Conservation (phyloP, 2,797 vertebrate species). For the Lagodon rhomboides region DNA sequence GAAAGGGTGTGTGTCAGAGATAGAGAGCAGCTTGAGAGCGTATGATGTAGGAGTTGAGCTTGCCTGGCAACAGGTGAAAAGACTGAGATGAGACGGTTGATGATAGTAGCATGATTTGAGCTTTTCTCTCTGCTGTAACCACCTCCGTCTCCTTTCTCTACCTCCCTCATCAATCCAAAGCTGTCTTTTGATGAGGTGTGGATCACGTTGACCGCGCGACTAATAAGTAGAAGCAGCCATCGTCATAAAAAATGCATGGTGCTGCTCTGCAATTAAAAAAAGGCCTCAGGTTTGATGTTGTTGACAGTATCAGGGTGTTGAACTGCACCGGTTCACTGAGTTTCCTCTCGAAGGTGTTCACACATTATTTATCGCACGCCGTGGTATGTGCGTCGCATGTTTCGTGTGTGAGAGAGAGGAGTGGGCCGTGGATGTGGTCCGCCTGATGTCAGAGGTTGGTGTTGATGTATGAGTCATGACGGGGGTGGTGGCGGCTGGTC, state of each 20-base stretch:
- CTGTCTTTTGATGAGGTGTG: slow-evolving; percentile 42
- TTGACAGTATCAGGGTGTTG: slow-evolving; percentile 6
- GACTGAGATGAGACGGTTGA: slow-evolving; percentile 59
- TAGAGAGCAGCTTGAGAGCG: slow-evolving; percentile 45
- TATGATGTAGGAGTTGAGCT: slow-evolving; percentile 72
- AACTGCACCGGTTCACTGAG: neutral
- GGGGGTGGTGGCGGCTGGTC: slow-evolving; percentile 33
- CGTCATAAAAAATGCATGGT: slow-evolving; percentile 66
- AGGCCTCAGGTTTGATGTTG: slow-evolving; percentile 41
- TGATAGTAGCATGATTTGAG: slow-evolving; percentile 38
- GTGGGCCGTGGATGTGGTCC: slow-evolving; percentile 34
- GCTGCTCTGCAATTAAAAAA: slow-evolving; percentile 56
- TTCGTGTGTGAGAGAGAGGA: slow-evolving; percentile 26
- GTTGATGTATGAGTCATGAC: slow-evolving; percentile 63
- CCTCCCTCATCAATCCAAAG: slow-evolving; percentile 24
- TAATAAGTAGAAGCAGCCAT: slow-evolving; percentile 56
- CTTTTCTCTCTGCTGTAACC: slow-evolving; percentile 34
- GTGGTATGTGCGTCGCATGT: slow-evolving; percentile 4
- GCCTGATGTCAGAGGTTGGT: slow-evolving; percentile 57
- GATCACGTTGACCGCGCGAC: slow-evolving; percentile 40
- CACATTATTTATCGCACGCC: neutral
- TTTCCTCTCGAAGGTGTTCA: neutral
- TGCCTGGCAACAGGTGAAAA: slow-evolving; percentile 80
- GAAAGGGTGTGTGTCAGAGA: slow-evolving; percentile 14
- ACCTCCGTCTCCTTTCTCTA: neutral